Evolutionary conservation across 1,140 invertebrate genomes (phyloP).

Genomic region (Marisa cornuarietis): DNA sequence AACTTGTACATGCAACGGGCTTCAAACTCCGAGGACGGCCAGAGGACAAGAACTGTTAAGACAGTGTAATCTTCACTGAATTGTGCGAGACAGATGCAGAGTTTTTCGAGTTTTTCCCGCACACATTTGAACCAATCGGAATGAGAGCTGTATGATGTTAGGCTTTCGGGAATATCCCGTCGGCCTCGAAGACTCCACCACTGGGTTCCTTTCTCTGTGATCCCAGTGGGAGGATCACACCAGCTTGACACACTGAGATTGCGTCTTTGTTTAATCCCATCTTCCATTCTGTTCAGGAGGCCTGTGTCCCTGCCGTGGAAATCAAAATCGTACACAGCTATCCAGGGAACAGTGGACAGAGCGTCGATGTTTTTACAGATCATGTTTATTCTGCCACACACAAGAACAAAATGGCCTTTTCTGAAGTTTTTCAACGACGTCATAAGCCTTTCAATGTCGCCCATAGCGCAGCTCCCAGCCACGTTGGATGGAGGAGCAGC

Average conservation of each 20-base stretch:
- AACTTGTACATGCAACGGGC: conserved; percentile 32
- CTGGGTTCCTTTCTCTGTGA: conserved; percentile 38
- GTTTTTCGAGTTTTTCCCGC: conserved; percentile 23
- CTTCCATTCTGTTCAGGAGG: conserved; percentile 32
- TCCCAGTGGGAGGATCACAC: conserved; percentile 23
- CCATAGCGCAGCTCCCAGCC: neutral
- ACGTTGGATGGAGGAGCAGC: neutral
- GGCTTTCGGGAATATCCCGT: conserved; percentile 34
- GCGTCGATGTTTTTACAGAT: conserved; percentile 23
- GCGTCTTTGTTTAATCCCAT: conserved; percentile 25
- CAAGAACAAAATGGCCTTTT: conserved; percentile 28
- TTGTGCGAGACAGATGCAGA: conserved; percentile 31
- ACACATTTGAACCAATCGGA: conserved; percentile 34
- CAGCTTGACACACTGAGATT: conserved; percentile 37
- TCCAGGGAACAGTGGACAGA: conserved; percentile 39
- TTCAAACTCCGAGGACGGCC: conserved; percentile 27
- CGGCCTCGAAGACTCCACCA: conserved; percentile 45
- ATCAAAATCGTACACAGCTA: conserved; percentile 47
- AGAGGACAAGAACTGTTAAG: conserved; percentile 34
- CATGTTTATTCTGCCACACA: conserved; percentile 5
- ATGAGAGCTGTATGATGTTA: conserved; percentile 16
- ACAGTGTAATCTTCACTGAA: conserved; percentile 41
- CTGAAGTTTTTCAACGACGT: conserved; percentile 11
- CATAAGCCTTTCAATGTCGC: neutral
- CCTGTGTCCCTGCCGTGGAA: conserved; percentile 31